Conservation (phyloP, 2,113 vertebrate species). For the Sinosuthora webbiana region DNA sequence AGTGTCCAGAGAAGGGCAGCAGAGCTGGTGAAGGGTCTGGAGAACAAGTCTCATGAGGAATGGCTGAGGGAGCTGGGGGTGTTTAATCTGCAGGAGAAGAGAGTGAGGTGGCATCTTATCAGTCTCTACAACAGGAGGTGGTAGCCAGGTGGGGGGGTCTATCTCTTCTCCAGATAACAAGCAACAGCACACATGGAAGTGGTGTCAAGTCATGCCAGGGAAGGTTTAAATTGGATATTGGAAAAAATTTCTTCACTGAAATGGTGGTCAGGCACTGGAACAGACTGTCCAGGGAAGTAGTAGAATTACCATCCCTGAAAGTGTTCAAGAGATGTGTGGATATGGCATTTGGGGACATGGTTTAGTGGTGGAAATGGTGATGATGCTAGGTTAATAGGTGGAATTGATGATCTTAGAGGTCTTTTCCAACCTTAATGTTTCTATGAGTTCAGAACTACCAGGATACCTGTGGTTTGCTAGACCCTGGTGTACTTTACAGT, state of each 20-base stretch:
- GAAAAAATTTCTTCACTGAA: neutral
- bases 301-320: neutral
- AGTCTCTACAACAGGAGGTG: neutral
- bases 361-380: neutral
- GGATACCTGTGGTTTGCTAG: neutral
- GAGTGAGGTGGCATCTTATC: neutral
- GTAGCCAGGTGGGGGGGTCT: neutral
- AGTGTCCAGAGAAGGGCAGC: fast-evolving
- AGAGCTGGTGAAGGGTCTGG: neutral
- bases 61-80: neutral
- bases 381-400: neutral
- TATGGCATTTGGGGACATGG: neutral
- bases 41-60: neutral
- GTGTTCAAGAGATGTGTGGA: neutral
- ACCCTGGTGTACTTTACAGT: neutral
- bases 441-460: neutral
- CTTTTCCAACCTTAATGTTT: neutral
- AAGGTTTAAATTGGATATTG: neutral
- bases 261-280: neutral
- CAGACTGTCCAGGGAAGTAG: neutral
- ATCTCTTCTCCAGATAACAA: neutral
- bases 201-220: neutral
- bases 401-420: neutral
- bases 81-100: neutral
- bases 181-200: neutral